Base-by-base conservation (phyloP, 2,113 vertebrate genomes). In the Gasterosteus nipponicus region DNA sequence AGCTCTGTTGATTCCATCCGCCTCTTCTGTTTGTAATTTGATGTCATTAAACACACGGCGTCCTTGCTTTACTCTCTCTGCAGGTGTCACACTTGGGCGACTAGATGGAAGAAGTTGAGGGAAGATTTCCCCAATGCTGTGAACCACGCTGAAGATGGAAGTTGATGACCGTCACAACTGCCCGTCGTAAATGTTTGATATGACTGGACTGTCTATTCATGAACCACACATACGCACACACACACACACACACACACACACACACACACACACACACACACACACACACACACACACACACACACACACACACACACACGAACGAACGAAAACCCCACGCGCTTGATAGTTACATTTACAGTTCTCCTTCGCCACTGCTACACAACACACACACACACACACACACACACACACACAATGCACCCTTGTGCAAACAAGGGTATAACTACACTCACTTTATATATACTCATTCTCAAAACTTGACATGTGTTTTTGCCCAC, bases 121-220 rank as follows among this genome's bases (percentile, higher is more conserved):
- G 73, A 89, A 31, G 76, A 39, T 74, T 81, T 82, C 68, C 74
- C 85, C 35, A 74, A 92, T 89, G 91, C 92, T 93, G 92, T 93
- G 93, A 92, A 92, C 83, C 82, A 85, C 14, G 74, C 87, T 73
- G 82, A 86, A 88, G 86, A 86, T 51, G 75, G 87, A 89, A 84
- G 79, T 79, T 81, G 78, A 73, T 75, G 70, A 74, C 75, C 74
- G 47, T 80, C 69, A 72, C 78, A 66, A 76, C 83, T 84, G 80
- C 68, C 86, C 80, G 81, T 89, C 69, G 59, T 88, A 84, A 88
- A 92, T 92, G 89, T 93, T 92, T 92, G 91, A 90, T 92, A 87
- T 90, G 89, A 92, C 86, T 87, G 89, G 91, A 93, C 93, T 93
- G 93, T 93, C 87, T 86, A 78, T 92, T 90, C 91, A 93, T 90